Conservation (phyloP, 2,113 vertebrate genomes). For the Peromyscus polionotus region DNA sequence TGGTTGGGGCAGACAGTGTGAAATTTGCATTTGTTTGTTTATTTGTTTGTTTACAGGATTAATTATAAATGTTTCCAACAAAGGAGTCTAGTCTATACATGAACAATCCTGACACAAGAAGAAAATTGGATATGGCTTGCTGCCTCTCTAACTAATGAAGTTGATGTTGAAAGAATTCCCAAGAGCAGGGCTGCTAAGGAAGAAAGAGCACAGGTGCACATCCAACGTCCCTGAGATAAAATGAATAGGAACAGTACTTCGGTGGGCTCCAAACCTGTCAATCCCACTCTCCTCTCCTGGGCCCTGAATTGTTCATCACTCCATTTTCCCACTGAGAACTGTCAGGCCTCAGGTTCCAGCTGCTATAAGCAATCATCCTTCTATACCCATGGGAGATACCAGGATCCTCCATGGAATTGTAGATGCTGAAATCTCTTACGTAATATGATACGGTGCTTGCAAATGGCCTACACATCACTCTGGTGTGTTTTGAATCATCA, state of each 20-base stretch:
- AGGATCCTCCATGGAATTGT: neutral
- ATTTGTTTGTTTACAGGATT: conserved; percentile 88
- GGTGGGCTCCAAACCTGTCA: conserved; percentile 66
- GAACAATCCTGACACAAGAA: conserved; percentile 87
- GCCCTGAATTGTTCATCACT: conserved; percentile 71
- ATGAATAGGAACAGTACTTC: neutral
- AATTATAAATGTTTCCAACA: conserved; percentile 90
- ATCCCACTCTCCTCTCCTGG: conserved; percentile 66
- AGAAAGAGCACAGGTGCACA: conserved; percentile 60
- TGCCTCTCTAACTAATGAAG: conserved; percentile 90
- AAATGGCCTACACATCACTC: neutral
- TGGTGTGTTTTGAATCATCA: neutral
- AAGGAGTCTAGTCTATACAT: conserved; percentile 86
- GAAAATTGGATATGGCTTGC: conserved; percentile 91
- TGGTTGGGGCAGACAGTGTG: conserved; percentile 81
- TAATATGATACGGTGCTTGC: neutral
- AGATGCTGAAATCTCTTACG: neutral
- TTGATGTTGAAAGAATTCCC: conserved; percentile 86
- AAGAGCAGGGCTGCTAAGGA: conserved; percentile 75
- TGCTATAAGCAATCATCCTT: neutral
- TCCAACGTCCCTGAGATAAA: conserved; percentile 65
- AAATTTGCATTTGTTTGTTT: conserved; percentile 87
- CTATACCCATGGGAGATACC: neutral
- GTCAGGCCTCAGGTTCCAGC: conserved; percentile 73
- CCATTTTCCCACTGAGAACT: conserved; percentile 53